Percentiles rank a stretch among this genome's conserved stretches.
phyloP scores from a whole-genome alignment of 2,888 invertebrate species.

The Drosophila anceps region DNA sequence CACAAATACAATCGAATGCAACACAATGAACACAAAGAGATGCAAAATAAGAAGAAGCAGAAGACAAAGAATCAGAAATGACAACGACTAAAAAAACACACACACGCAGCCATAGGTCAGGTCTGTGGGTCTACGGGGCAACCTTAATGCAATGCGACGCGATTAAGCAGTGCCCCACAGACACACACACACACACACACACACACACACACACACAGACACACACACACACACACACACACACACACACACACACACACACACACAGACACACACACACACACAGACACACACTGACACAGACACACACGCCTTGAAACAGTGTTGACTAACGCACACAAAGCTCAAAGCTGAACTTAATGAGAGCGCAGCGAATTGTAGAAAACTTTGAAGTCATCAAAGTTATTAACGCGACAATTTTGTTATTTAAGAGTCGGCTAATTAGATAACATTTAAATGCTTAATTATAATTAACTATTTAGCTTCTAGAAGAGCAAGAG shows the following conservation, averaged over 20 bases:
- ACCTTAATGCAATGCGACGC: constrained; percentile 52
- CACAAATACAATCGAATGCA: constrained; percentile 8
- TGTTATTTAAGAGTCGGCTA: background rate
- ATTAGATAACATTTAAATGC: background rate
- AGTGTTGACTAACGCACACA: constrained; percentile 15
- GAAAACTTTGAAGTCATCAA: constrained; percentile 1
- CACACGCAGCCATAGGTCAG: constrained; percentile 66
- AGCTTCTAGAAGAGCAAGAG: background rate
- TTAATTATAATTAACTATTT: background rate
- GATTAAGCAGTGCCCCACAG: background rate
- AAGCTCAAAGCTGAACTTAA: constrained; percentile 10
- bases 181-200: too few relatives aligned
- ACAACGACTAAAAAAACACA: constrained; percentile 15
- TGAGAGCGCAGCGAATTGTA: background rate
- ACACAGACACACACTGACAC: too few relatives aligned
- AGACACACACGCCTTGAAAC: background rate
- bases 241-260: too few relatives aligned
- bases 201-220: background rate
- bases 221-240: too few relatives aligned
- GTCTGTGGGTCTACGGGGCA: constrained; percentile 69
- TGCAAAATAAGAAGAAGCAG: constrained; percentile 18
- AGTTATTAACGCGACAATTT: constrained; percentile 8
- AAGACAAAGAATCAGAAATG: constrained; percentile 45
- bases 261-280: background rate
- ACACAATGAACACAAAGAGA: constrained; percentile 20